Base-by-base conservation (phyloP, 2,797 vertebrate genomes). In the Danio choprae region DNA sequence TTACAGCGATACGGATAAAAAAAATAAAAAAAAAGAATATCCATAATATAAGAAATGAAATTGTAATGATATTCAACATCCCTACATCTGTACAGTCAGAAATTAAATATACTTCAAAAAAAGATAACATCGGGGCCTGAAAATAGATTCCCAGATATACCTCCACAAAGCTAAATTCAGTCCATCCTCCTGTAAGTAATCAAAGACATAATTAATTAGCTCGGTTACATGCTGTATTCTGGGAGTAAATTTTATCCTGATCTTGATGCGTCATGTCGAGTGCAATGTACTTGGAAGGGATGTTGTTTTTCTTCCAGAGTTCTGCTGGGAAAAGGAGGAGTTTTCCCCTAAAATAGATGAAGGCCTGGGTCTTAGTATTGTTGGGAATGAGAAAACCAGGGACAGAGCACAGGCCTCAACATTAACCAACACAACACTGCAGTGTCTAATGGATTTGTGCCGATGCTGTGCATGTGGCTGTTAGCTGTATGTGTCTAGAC, bases 321-420 rank as follows among this genome's bases (percentile, higher is more conserved):
- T 68, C 53, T 59, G 55, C 50, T 63, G 22, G 63, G 59, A 81
- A 68, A 77, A 71, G 73, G 71, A 74, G 68, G 51, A 67, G 60
- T 68, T 65, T 58, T 79, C 50, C 48, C 11, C 50, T 36, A 51
- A 55, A 22, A 63, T 53, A 18, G 40, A 15, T 3, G 4, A 20
- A 80, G 62, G 43, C 41, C 77, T 74, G 56, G 55, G 46, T 63
- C 55, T 40, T 73, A 62, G 44, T 79, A 64, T 63, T 20, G 22
- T 36, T 63, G 55, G 86, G 74, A 59, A 74, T 79, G 69, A 68
- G 43, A 46, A 80, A 0, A 77, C 46, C 15, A 22, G 29, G 6
- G 36, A 50, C 2, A 8, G 59, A 41, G 38, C 51, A 55, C 48
- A 76, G 48, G 62, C 40, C 50, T 65, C 1, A 18, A 56, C 50